Evolutionary conservation across 2,797 vertebrate species (phyloP).

Genomic region (Amblyopsis hoosieri): DNA sequence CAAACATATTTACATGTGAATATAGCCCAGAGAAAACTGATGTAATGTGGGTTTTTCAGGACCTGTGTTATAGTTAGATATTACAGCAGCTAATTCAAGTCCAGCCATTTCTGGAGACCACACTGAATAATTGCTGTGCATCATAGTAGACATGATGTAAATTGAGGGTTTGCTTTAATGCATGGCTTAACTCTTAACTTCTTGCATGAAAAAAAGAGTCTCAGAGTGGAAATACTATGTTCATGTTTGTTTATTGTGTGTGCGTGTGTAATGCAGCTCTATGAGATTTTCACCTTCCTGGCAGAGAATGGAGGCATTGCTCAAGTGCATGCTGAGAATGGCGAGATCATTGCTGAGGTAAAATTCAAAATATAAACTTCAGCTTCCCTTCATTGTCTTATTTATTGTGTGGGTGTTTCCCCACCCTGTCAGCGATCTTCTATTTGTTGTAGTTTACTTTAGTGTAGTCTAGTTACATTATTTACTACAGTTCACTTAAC

Average conservation of each 20-base stretch:
- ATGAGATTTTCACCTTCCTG: slow-evolving; percentile 93
- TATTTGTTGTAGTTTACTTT: neutral
- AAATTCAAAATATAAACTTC: slow-evolving; percentile 13
- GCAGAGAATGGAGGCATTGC: slow-evolving; percentile 90
- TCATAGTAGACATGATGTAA: slow-evolving; percentile 39
- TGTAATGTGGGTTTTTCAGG: slow-evolving; percentile 48
- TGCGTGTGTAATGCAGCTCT: slow-evolving; percentile 80
- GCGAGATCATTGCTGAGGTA: slow-evolving; percentile 98
- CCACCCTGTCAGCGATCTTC: neutral
- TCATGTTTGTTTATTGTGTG: slow-evolving; percentile 24
- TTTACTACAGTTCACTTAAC: slow-evolving; percentile 18
- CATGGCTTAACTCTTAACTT: slow-evolving; percentile 30
- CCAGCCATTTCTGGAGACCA: slow-evolving; percentile 54
- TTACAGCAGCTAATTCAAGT: slow-evolving; percentile 47
- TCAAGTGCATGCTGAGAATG: slow-evolving; percentile 98
- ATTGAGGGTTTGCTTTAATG: slow-evolving; percentile 52
- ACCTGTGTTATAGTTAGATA: slow-evolving; percentile 35
- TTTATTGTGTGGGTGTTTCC: neutral
- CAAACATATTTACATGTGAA: too few species aligned
- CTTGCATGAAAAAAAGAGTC: slow-evolving; percentile 30
- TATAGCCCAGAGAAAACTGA: slow-evolving; percentile 32
- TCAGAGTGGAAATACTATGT: slow-evolving; percentile 30
- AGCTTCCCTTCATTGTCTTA: too few species aligned
- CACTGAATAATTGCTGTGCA: slow-evolving; percentile 63
- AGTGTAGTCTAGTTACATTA: neutral